These are phyloP conservation scores for Poecile atricapillus DNA, from an alignment of 2,113 vertebrate genomes.

Conservation along the genomic window DNA sequence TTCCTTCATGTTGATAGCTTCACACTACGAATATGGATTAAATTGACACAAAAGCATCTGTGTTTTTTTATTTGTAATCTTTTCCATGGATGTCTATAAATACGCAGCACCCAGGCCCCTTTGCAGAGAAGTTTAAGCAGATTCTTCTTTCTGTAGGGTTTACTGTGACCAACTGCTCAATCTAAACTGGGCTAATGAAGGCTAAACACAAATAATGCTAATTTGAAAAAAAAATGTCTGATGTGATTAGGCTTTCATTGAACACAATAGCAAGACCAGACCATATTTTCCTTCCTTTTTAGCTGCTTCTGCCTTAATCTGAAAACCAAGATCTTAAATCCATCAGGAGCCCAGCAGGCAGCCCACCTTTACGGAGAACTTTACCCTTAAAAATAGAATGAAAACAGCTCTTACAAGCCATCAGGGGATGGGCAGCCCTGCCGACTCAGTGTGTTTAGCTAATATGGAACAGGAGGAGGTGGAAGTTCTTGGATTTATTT, in stretches of 20 bases:
- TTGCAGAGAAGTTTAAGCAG: neutral
- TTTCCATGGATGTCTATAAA: neutral
- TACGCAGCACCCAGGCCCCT: neutral
- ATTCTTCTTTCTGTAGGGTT: neutral
- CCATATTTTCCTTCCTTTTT: neutral
- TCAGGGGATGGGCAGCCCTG: slow-evolving; percentile 8
- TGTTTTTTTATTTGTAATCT: neutral
- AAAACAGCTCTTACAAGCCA: neutral
- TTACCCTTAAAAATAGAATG: slow-evolving; percentile 36
- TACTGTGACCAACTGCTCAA: neutral
- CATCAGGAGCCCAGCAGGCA: slow-evolving; percentile 43
- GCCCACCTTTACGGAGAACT: slow-evolving; percentile 18
- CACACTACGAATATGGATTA: neutral
- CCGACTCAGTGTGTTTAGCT: neutral
- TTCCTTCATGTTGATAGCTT: neutral
- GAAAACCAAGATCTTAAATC: slow-evolving; percentile 45
- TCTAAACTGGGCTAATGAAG: slow-evolving; percentile 5
- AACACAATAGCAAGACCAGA: neutral
- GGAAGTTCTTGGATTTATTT: slow-evolving; percentile 16
- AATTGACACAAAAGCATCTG: neutral
- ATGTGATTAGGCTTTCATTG: slow-evolving; percentile 28
- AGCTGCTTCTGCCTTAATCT: slow-evolving; percentile 5
- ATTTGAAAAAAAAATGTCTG: slow-evolving; percentile 17
- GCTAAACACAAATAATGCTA: slow-evolving; percentile 45
- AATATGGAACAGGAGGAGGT: slow-evolving; percentile 27